These are phyloP conservation scores for Hippoglossus hippoglossus DNA, from an alignment of 2,797 vertebrate genomes.

Conservation along the genomic window DNA sequence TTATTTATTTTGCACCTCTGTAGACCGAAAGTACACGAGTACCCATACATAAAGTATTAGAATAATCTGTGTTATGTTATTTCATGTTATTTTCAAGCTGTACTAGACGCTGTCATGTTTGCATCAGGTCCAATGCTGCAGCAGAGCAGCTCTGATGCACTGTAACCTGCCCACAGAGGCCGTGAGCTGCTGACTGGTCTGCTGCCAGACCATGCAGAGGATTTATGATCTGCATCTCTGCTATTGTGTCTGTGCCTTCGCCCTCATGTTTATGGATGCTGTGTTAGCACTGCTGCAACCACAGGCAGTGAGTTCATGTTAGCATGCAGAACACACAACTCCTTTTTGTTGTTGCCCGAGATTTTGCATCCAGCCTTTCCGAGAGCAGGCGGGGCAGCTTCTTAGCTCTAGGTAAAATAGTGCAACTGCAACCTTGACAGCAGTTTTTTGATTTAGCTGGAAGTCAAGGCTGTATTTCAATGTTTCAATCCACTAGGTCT, in stretches of 20 bases:
- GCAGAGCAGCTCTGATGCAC: constrained; percentile 31
- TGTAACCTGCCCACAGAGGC: constrained; percentile 47
- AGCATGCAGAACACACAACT: constrained; percentile 58
- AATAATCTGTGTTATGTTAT: constrained; percentile 4
- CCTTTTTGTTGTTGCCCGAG: constrained; percentile 49
- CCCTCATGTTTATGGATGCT: constrained; percentile 81
- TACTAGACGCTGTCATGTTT: constrained; percentile 1
- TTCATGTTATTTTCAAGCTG: constrained; percentile 2
- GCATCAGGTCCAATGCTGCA: constrained; percentile 25
- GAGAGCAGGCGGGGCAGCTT: constrained; percentile 18
- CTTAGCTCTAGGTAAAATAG: constrained; percentile 42
- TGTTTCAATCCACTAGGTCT: constrained; percentile 27
- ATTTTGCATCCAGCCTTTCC: constrained; percentile 37
- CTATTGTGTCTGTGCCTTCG: constrained; percentile 37
- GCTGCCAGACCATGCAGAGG: constrained; percentile 52
- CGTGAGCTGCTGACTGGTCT: constrained; percentile 51
- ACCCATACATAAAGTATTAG: neutral
- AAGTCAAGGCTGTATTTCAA: constrained; percentile 36
- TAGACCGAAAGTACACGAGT: neutral
- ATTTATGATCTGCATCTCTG: constrained; percentile 67
- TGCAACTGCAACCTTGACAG: constrained; percentile 49
- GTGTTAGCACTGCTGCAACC: constrained; percentile 61
- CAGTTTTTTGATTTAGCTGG: constrained; percentile 38
- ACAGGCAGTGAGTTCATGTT: constrained; percentile 52
- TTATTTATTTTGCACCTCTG: neutral